Base-by-base conservation (phyloP, 2,113 vertebrate genomes). In the Solea senegalensis region DNA sequence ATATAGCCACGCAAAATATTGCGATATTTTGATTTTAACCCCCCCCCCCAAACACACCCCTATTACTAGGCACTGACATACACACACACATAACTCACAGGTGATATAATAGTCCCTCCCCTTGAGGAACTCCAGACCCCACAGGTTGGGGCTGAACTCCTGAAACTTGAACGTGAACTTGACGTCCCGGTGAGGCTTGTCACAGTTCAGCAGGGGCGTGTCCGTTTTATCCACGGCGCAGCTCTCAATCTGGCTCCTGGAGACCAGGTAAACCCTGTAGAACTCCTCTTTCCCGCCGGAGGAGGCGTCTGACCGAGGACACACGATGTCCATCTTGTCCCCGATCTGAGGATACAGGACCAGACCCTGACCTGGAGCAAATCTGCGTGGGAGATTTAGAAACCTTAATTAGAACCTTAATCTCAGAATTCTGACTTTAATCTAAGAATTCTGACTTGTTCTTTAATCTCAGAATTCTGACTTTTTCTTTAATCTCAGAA, bases 81-180 rank as follows among this genome's bases (percentile, higher is more conserved):
- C 34, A 34, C 34, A 34, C 3, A 34, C 34, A 34, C 2, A 3
- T 34, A 3, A 96, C 98, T 97, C 95, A 99, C 98, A 99, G 93
- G 98, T 99, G 89, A 99, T 96, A 82, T 96, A 96, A 91, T 99
- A 99, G 90, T 99, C 96, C 92, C 90, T 95, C 84, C 97, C 96
- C 91, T 94, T 97, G 89, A 95, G 92, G 93, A 99, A 99, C 94
- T 99, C 98, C 87, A 99, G 88, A 56, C 98, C 98, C 97, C 97
- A 99, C 63, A 99, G 95, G 91, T 99, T 99, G 83, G 98, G 98
- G 87, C 98, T 99, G 94, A 98, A 99, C 85, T 99, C 98, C 91
- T 99, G 98, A 92, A 99, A 99, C 92, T 99, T 99, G 94, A 99
- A 97, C 2, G 98, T 99, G 94, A 98, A 99, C 86, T 99, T 99